A percentile compares a stretch with the other conserved stretches of the same genome.
phyloP scores from a whole-genome alignment of 1,140 invertebrate species.

The Xylocopa sonorina region DNA sequence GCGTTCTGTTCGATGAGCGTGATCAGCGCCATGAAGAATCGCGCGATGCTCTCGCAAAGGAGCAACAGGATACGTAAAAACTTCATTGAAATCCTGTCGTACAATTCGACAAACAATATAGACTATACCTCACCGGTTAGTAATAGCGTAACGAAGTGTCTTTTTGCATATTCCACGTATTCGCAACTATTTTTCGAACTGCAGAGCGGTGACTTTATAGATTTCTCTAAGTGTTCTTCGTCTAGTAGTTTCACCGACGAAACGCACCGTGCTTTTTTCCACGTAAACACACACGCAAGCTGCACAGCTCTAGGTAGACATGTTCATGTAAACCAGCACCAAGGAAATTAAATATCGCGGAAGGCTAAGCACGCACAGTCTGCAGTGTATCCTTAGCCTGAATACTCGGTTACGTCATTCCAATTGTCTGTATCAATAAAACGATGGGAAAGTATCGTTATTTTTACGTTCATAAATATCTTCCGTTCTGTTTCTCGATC shows the following conservation, averaged over 20 bases:
- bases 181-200: constrained; percentile 10
- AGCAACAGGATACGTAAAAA: background rate
- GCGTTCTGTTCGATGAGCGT: background rate
- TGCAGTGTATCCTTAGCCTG: too few relatives aligned
- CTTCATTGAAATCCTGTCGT: background rate
- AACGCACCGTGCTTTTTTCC: background rate
- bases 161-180: constrained; percentile 16
- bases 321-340: background rate
- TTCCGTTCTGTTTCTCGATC: background rate
- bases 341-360: too few relatives aligned
- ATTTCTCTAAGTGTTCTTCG: background rate
- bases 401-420: too few relatives aligned
- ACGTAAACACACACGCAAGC: background rate
- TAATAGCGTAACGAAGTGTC: constrained; percentile 18
- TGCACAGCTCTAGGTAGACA: background rate
- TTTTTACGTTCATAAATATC: background rate
- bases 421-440: background rate
- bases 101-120: background rate
- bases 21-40: too few relatives aligned
- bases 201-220: background rate
- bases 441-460: background rate
- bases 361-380: too few relatives aligned
- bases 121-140: background rate
- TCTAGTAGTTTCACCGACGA: background rate
- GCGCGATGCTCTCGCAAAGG: too few relatives aligned